Evolutionary conservation across 1,140 invertebrate genomes (phyloP).

Genomic region (Bombus huntii): DNA sequence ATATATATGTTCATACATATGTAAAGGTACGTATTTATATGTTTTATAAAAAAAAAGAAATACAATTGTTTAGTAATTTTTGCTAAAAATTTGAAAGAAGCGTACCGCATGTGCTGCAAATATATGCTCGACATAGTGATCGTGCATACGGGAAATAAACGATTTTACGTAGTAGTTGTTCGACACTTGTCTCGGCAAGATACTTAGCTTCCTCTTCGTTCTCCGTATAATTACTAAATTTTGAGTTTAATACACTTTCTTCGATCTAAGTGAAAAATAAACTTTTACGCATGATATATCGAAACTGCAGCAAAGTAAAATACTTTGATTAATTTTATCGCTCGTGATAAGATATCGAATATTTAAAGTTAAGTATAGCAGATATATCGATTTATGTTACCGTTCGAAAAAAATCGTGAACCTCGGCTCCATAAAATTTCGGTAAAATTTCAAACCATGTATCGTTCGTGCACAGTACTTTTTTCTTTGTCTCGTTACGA

Average conservation of each 20-base stretch:
- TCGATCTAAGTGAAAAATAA: constrained; percentile 52
- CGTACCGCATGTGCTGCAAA: constrained; percentile 67
- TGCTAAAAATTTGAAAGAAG: background rate
- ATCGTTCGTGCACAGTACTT: constrained; percentile 45
- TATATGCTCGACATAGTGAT: constrained; percentile 60
- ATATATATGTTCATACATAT: background rate
- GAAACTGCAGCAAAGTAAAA: background rate
- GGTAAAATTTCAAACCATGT: constrained; percentile 32
- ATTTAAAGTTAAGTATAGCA: background rate
- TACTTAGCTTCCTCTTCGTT: constrained; percentile 42
- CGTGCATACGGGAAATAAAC: constrained; percentile 51
- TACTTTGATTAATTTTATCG: background rate
- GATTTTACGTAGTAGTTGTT: constrained; percentile 54
- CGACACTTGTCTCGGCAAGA: constrained; percentile 61
- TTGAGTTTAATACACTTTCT: constrained; percentile 27
- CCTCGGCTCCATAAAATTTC: constrained; percentile 52
- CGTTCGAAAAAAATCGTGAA: constrained; percentile 64
- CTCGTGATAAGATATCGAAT: background rate
- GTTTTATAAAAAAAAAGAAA: background rate
- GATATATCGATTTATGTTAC: constrained; percentile 40
- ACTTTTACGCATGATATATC: too few species aligned
- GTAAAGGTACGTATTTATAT: too few species aligned
- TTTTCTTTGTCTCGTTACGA: background rate
- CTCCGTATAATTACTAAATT: constrained; percentile 27
- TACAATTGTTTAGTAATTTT: background rate